Base-by-base conservation (phyloP, 2,888 invertebrate genomes). In the Lasioglossum malachurum region DNA sequence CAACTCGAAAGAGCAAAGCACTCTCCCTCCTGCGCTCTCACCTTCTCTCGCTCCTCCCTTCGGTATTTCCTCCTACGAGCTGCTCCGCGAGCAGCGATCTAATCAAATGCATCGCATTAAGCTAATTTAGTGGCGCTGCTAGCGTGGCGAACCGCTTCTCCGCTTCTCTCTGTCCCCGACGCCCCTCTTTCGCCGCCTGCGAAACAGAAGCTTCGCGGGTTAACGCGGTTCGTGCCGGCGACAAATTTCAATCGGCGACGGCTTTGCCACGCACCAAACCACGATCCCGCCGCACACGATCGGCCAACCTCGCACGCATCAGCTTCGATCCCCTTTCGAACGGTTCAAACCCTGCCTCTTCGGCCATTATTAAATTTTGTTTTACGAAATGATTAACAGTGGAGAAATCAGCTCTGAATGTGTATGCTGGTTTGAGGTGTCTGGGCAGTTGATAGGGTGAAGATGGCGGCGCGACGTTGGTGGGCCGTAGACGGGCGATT, bases 41-140 rank as follows among this genome's bases (percentile, higher is more conserved):
- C 75, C 44, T 77, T 72, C 75, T 35, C 76, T 76, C 86, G 71
- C 38, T 80, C 78, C 80, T 44, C 83, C 83, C 88, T 77, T 82
- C 73, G 80, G 86, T 82, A 74, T 85, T 83, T 87, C 69, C 87
- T 88, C 80, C 80, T 84, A 84, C 83, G 76, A 85, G 83, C 86
- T 83, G 19, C 64, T 64, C 64, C 64, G 64, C 89, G 83, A 31
- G 85, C 80, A 87, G 91, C 93, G 93, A 94, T 94, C 94, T 94
- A 94, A 94, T 94, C 94, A 94, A 94, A 94, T 92, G 92, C 92
- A 93, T 94, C 93, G 91, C 93, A 92, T 94, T 93, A 91, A 91
- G 92, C 93, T 94, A 94, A 94, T 94, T 94, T 93, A 92, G 92
- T 92, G 91, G 91, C 91, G 91, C 92, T 90, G 89, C 89, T 90